Conservation (phyloP, 2,888 invertebrate species). For the Orchesella flavescens region DNA sequence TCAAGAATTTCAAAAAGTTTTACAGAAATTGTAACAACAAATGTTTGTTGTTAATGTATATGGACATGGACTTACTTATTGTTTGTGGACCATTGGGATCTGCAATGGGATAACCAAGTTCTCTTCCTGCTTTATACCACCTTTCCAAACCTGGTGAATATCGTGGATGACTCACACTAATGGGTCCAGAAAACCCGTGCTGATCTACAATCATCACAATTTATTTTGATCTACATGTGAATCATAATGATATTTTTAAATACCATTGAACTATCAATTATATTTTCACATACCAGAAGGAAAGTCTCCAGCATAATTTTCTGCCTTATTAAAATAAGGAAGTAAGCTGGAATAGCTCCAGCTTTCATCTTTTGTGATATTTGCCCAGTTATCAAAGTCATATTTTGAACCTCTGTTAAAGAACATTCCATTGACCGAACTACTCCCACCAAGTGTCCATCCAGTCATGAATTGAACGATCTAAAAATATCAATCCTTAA, state of each 20-base stretch:
- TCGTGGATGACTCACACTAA: constrained; percentile 28
- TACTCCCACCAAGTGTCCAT: constrained; percentile 26
- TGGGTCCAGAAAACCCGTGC: constrained; percentile 49
- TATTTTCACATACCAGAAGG: constrained; percentile 12
- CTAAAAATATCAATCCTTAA: neutral
- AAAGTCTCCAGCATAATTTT: constrained; percentile 30
- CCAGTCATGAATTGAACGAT: neutral
- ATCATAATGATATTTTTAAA: neutral
- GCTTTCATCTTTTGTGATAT: neutral
- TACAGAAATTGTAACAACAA: too few relatives aligned
- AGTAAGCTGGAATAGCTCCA: constrained; percentile 44
- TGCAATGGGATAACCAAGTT: constrained; percentile 35
- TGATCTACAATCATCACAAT: constrained; percentile 17
- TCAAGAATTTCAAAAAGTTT: neutral
- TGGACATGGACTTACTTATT: constrained; percentile 43
- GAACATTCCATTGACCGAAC: constrained; percentile 19
- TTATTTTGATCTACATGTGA: neutral
- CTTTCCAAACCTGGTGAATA: constrained; percentile 44
- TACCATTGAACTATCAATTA: neutral
- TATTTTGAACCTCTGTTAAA: constrained; percentile 51
- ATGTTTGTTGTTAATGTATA: too few relatives aligned
- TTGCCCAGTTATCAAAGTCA: constrained; percentile 44
- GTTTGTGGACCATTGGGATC: constrained; percentile 62
- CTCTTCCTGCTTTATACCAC: constrained; percentile 52
- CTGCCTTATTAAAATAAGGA: constrained; percentile 23